Conservation (phyloP, 2,888 invertebrate genomes). For the Antheraea yamamai region DNA sequence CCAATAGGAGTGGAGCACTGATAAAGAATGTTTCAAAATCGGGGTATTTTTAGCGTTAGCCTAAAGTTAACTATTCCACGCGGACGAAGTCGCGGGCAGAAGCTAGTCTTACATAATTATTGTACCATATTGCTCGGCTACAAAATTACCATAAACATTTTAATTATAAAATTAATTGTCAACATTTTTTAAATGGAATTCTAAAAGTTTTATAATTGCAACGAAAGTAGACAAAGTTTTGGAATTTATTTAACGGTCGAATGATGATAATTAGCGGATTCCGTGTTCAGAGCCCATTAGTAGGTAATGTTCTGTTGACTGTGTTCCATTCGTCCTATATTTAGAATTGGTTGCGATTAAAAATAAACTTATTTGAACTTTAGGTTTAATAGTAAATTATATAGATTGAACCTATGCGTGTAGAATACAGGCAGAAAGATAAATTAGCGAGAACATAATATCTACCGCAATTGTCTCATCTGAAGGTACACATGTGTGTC, state of each 20-base stretch:
- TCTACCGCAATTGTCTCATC: too few relatives aligned
- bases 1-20: too few relatives aligned
- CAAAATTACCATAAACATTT: too few relatives aligned
- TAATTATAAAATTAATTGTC: background rate
- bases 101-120: too few relatives aligned
- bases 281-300: constrained; percentile 41
- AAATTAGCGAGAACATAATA: too few relatives aligned
- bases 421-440: too few relatives aligned
- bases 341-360: constrained; percentile 2
- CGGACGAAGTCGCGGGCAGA: too few relatives aligned
- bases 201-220: constrained; percentile 10
- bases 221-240: constrained; percentile 34
- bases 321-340: constrained; percentile 5
- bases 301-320: constrained; percentile 17
- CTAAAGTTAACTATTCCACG: too few relatives aligned
- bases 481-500: too few relatives aligned
- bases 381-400: background rate
- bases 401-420: background rate
- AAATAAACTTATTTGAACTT: background rate
- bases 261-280: constrained; percentile 44
- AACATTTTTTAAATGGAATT: background rate
- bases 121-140: too few relatives aligned
- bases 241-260: constrained; percentile 32
- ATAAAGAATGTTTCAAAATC: too few relatives aligned
- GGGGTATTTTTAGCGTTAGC: too few relatives aligned